phyloP scores from a whole-genome alignment of 2,888 invertebrate species.

The Sarcophaga rosellei region DNA sequence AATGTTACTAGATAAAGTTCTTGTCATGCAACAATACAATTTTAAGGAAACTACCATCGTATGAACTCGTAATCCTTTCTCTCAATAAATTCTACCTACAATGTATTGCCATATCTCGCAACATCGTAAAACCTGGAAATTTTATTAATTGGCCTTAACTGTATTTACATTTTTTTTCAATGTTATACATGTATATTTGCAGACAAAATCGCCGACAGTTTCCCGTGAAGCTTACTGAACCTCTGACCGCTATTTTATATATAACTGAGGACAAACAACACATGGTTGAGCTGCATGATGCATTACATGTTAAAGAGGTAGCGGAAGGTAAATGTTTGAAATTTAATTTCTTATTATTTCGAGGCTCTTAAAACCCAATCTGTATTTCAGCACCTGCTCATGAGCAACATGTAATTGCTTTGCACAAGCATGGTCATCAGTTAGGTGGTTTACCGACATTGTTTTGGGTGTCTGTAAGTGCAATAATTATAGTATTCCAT shows the following conservation, averaged over 20 bases:
- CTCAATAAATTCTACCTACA: too few relatives aligned
- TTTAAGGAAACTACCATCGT: too few relatives aligned
- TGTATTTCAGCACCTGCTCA: conserved; percentile 88
- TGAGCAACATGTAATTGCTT: conserved; percentile 93
- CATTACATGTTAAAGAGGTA: conserved; percentile 93
- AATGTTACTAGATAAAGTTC: too few relatives aligned
- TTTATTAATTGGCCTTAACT: neutral
- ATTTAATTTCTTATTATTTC: neutral
- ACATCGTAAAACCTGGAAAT: too few relatives aligned
- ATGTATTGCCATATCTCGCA: too few relatives aligned
- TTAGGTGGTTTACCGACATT: conserved; percentile 94
- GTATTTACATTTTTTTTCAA: neutral
- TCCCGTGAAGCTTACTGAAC: conserved; percentile 95
- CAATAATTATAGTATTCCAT: conserved; percentile 94
- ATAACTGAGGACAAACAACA: conserved; percentile 94
- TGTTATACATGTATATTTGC: conserved; percentile 53
- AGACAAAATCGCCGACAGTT: conserved; percentile 84
- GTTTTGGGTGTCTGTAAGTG: conserved; percentile 95
- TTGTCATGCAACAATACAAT: too few relatives aligned
- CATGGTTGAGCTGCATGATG: conserved; percentile 93
- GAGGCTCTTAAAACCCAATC: neutral
- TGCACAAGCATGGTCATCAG: conserved; percentile 95
- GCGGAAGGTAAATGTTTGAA: conserved; percentile 82
- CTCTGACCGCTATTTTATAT: conserved; percentile 94
- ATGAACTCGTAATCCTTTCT: too few relatives aligned